Evolutionary conservation across 2,113 vertebrate genomes (phyloP).

Genomic region (Neolamprologus tretocephalus): DNA sequence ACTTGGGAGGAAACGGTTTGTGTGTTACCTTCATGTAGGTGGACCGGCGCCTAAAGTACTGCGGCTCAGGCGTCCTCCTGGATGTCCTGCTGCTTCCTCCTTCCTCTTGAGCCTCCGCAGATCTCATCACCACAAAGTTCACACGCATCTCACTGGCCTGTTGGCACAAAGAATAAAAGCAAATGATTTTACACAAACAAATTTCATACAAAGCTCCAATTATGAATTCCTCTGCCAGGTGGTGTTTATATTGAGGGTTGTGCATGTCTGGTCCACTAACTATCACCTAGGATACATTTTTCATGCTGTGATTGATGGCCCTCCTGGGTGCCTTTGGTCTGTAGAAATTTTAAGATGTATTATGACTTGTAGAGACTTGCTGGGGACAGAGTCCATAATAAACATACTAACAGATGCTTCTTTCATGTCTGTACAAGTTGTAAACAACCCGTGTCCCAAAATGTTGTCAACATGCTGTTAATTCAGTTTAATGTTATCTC

Average conservation of each 20-base stretch:
- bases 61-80: constrained; percentile 66
- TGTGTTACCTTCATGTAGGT: constrained; percentile 77
- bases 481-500: not conserved
- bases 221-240: not conserved
- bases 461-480: not conserved
- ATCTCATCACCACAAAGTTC: constrained; percentile 85
- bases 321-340: not conserved
- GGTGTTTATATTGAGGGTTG: not conserved
- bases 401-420: not conserved
- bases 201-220: not conserved
- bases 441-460: not conserved
- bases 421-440: not conserved
- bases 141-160: constrained; percentile 84
- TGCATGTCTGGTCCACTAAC: not conserved
- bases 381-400: not conserved
- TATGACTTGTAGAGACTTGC: not conserved
- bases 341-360: not conserved
- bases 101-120: constrained; percentile 71
- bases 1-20: not conserved
- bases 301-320: not conserved
- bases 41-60: constrained; percentile 75
- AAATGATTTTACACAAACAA: not conserved
- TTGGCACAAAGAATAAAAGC: not conserved
- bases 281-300: not conserved
- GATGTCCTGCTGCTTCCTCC: constrained; percentile 60